phyloP scores from a whole-genome alignment of 2,888 invertebrate species.

The Acronicta psi region DNA sequence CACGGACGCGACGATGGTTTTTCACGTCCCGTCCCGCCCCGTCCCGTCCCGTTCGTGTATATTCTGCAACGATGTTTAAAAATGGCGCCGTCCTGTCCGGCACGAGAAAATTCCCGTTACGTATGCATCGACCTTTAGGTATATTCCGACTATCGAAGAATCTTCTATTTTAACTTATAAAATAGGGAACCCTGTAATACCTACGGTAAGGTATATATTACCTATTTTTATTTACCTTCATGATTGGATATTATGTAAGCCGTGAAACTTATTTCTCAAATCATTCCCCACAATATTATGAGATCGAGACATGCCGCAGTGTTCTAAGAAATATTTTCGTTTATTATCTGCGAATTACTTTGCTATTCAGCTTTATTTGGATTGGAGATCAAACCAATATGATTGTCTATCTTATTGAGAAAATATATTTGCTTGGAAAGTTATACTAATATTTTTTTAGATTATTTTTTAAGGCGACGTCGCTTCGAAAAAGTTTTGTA shows the following conservation, averaged over 20 bases:
- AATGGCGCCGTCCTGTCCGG: too few relatives aligned
- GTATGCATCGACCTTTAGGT: too few relatives aligned
- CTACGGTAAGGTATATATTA: conserved; percentile 11
- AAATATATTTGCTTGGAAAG: conserved; percentile 20
- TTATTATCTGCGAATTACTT: conserved; percentile 39
- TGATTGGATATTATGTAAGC: not conserved
- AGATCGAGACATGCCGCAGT: not conserved
- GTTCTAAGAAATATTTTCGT: conserved; percentile 13
- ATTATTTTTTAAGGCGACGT: not conserved
- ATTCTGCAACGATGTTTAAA: too few relatives aligned
- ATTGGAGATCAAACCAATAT: conserved; percentile 20
- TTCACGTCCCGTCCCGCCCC: too few relatives aligned
- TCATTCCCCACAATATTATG: conserved; percentile 5
- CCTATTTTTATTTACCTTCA: conserved; percentile 8
- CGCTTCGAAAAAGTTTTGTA: not conserved
- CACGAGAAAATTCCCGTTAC: too few relatives aligned
- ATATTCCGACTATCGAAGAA: too few relatives aligned
- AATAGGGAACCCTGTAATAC: too few relatives aligned
- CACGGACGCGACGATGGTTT: too few relatives aligned
- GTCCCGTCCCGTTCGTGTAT: too few relatives aligned
- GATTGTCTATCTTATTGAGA: conserved; percentile 16
- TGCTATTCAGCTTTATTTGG: conserved; percentile 13
- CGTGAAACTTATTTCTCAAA: conserved; percentile 21
- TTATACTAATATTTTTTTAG: not conserved
- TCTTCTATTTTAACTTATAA: too few relatives aligned